Percentiles rank a stretch among this genome's conserved stretches.
These are phyloP conservation scores for Corvus hawaiiensis DNA, from an alignment of 2,113 vertebrate genomes.

Conservation along the genomic window DNA sequence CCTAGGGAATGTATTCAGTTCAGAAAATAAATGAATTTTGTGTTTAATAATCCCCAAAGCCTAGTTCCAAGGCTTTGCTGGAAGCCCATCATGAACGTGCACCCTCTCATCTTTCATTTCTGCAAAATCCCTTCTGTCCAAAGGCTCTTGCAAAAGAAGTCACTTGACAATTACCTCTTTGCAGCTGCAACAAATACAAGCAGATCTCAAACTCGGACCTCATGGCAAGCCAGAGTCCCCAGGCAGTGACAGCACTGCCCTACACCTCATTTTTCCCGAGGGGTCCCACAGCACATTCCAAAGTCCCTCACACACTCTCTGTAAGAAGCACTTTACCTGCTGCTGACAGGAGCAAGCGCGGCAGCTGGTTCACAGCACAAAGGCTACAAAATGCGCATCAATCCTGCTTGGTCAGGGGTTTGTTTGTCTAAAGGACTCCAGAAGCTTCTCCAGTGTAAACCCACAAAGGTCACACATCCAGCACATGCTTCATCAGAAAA, in stretches of 20 bases:
- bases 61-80: not conserved
- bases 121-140: not conserved
- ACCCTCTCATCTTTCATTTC: not conserved
- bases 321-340: not conserved
- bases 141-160: not conserved
- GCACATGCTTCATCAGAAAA: conserved; percentile 27
- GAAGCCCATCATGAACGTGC: not conserved
- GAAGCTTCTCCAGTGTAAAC: conserved; percentile 37
- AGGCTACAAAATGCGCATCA: not conserved
- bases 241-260: not conserved
- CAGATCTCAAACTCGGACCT: not conserved
- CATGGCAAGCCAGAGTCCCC: not conserved
- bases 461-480: not conserved
- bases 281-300: not conserved
- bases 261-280: rapidly evolving
- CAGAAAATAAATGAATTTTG: not conserved
- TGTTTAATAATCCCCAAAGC: not conserved
- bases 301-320: not conserved
- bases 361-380: not conserved
- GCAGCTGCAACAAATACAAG: not conserved
- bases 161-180: not conserved
- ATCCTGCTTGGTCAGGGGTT: not conserved
- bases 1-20: not conserved
- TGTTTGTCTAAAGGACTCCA: not conserved
- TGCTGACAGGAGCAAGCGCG: not conserved